Conservation (phyloP, 2,113 vertebrate genomes). For the Cyanoramphus novaezelandiae region DNA sequence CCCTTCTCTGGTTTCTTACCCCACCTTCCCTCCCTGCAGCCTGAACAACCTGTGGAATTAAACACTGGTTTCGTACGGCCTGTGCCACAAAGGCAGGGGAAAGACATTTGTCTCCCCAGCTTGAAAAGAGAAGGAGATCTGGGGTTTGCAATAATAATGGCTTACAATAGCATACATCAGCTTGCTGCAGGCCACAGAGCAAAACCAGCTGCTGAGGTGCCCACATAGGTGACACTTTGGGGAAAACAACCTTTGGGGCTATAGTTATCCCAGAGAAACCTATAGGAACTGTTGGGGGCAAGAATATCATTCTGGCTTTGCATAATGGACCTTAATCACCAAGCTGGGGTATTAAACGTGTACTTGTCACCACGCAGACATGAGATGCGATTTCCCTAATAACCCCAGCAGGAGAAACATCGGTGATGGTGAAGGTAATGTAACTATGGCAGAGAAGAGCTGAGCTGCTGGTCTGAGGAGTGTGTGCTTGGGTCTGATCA, state of each 20-base stretch:
- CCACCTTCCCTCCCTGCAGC: not conserved
- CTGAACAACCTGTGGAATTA: not conserved
- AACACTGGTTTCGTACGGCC: not conserved
- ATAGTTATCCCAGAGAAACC: not conserved
- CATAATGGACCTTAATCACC: not conserved
- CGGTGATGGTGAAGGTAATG: not conserved
- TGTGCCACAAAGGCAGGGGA: not conserved
- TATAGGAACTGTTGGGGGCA: not conserved
- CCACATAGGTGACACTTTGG: not conserved
- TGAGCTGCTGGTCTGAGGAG: not conserved
- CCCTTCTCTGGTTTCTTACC: not conserved
- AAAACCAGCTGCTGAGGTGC: not conserved
- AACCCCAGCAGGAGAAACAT: not conserved
- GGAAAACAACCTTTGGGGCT: not conserved
- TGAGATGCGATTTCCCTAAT: not conserved
- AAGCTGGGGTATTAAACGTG: not conserved
- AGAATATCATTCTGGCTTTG: not conserved
- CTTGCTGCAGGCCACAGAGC: not conserved
- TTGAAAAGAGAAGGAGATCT: not conserved
- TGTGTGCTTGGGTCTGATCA: not conserved
- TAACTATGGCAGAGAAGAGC: not conserved
- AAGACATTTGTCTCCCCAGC: not conserved
- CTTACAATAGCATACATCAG: not conserved
- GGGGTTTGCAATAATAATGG: not conserved
- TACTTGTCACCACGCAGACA: not conserved